Base-by-base conservation (phyloP, 2,113 vertebrate genomes). In the Lophius piscatorius region DNA sequence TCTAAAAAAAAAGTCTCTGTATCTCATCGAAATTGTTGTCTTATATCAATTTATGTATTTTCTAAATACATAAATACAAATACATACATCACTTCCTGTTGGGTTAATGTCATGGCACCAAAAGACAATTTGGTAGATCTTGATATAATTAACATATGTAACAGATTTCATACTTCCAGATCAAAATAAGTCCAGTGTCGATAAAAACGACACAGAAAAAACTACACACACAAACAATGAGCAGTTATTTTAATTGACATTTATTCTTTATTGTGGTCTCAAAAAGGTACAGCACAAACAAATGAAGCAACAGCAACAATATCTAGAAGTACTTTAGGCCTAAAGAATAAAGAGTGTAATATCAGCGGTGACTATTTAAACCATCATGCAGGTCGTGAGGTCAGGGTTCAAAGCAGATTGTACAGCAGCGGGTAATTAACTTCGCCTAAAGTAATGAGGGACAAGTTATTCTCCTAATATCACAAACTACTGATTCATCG, bases 281-380 rank as follows among this genome's bases (percentile, higher is more conserved):
- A 72, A 87, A 89, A 85, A 35, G 81, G 68, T 78, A 88, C 81
- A 83, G 59, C 78, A 84, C 87, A 77, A 66, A 82, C 60, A 77
- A 84, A 74, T 71, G 47, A 80, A 82, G 69, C 77, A 56, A 72
- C 46, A 20, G 23, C 52, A 55, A 85, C 78, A 58, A 82, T 68
- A 85, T 61, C 23, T 11, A 72, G 29, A 50, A 69, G 48, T 51
- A 40, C 20, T 58, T 38, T 6, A 28, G 26, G 62, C 40, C 50
- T 70, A 56, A 55, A 55, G 50, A 74, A 47, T 61, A 76, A 57
- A 62, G 63, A 57, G 57, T 20, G 54, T 17, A 3, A 28, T 12
- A 42, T 74, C 71, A 55, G 63, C 13, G 12, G 13, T 50, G 31
- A 70, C 26, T 63, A 14, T 56, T 46, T 72, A 62, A 47, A 56